A percentile compares a stretch with the other conserved stretches of the same genome.
Conservation (phyloP, 2,888 invertebrate species). For the Melipona beecheii region DNA sequence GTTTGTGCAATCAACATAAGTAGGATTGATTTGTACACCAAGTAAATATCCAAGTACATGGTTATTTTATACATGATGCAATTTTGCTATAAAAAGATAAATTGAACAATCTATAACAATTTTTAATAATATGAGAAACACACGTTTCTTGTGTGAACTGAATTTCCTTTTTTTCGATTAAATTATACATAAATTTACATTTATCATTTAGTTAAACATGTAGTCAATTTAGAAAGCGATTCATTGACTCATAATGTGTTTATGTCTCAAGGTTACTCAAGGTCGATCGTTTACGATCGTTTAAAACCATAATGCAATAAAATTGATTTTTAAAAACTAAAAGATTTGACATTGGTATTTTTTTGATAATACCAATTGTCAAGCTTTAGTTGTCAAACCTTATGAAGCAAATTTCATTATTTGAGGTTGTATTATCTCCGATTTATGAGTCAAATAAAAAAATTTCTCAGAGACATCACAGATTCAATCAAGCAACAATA, state of each 20-base stretch:
- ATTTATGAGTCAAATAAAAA: background rate
- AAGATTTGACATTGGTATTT: background rate
- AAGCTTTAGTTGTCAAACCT: background rate
- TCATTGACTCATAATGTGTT: background rate
- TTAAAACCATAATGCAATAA: background rate
- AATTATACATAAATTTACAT: background rate
- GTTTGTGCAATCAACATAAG: slow-evolving; percentile 9
- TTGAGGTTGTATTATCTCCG: background rate
- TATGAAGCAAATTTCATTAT: background rate
- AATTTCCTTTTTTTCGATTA: background rate
- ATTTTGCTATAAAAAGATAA: background rate
- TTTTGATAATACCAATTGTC: no score
- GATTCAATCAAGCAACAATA: no score
- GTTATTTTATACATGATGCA: background rate
- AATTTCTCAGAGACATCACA: no score
- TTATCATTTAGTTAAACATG: background rate
- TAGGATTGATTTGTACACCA: background rate
- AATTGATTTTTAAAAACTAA: slow-evolving; percentile 3
- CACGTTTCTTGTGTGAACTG: background rate
- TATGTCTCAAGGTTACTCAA: background rate
- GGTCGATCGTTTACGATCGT: background rate
- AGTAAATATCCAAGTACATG: background rate
- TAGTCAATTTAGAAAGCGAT: background rate
- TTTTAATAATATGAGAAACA: background rate
- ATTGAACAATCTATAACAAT: background rate